phyloP scores from a whole-genome alignment of 2,797 vertebrate genomes.

The Characodon lateralis region DNA sequence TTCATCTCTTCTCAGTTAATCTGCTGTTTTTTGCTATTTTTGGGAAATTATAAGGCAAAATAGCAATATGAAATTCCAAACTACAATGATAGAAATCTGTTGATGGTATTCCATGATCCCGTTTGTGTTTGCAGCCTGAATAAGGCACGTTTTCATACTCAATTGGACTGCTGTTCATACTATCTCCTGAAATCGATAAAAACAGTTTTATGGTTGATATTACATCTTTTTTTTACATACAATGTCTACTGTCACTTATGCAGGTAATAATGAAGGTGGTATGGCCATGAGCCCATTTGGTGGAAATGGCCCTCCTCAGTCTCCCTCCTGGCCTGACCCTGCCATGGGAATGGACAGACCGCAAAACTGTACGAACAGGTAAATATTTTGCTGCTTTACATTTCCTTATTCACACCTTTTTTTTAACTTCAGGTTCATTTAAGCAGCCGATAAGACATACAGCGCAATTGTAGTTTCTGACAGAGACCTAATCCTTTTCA shows the following conservation, averaged over 20 bases:
- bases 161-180: background rate
- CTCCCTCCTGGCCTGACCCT: conserved; percentile 90
- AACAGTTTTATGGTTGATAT: background rate
- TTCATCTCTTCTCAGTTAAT: too few species aligned
- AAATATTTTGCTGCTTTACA: conserved; percentile 7
- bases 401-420: background rate
- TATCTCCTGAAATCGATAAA: background rate
- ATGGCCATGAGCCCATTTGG: conserved; percentile 87
- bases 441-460: background rate
- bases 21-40: background rate
- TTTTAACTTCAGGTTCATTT: background rate
- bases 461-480: background rate
- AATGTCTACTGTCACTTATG: background rate
- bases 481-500: conserved; percentile 1
- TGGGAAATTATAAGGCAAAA: too few species aligned
- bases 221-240: background rate
- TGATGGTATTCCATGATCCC: too few species aligned
- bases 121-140: background rate
- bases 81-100: background rate
- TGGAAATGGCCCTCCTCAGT: conserved; percentile 84
- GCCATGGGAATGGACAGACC: conserved; percentile 84
- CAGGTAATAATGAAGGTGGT: conserved; percentile 87
- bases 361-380: conserved; percentile 85
- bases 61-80: background rate
- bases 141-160: background rate